Conservation (phyloP, 2,888 invertebrate species). For the Epistrophe grossulariae region DNA sequence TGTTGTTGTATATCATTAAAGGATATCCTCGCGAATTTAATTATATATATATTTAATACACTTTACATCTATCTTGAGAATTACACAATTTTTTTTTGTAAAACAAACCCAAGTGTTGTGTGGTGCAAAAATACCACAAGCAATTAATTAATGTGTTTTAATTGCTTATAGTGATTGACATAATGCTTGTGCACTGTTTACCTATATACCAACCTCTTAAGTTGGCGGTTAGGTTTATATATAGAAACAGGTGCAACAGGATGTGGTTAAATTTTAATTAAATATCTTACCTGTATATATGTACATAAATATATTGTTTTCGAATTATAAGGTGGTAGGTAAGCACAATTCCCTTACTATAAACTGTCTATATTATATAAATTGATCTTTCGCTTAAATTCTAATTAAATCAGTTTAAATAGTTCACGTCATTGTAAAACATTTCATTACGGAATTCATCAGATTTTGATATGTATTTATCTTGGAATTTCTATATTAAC, state of each 20-base stretch:
- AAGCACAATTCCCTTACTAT: neutral
- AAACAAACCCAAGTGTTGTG: neutral
- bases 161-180: constrained; percentile 25
- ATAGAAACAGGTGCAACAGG: constrained; percentile 2
- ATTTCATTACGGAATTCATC: constrained; percentile 10
- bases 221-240: neutral
- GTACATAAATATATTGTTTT: neutral
- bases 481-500: neutral
- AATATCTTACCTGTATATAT: neutral
- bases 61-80: neutral
- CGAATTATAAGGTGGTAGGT: neutral
- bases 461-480: neutral
- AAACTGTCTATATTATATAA: neutral
- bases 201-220: neutral
- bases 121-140: constrained; percentile 8
- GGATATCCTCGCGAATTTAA: neutral
- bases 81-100: neutral
- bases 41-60: neutral
- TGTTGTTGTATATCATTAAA: neutral
- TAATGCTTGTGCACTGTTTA: neutral
- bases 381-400: constrained; percentile 17
- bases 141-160: constrained; percentile 28
- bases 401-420: constrained; percentile 18
- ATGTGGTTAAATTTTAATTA: constrained; percentile 26
- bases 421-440: neutral